Conservation (phyloP, 2,797 vertebrate genomes). For the Pseudomugil tenellus region DNA sequence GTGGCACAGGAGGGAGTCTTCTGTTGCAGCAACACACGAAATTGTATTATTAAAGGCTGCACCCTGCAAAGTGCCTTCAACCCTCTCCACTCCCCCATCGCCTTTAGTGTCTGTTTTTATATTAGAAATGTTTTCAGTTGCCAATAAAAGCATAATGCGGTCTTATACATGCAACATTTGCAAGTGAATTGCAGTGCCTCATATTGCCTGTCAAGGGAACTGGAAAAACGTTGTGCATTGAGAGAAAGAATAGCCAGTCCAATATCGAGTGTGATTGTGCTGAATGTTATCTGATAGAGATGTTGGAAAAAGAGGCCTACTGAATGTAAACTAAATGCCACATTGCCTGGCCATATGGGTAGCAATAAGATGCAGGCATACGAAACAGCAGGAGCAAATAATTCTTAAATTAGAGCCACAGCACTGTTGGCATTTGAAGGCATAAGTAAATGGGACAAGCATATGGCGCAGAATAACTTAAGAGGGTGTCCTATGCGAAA, state of each 20-base stretch:
- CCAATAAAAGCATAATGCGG: constrained; percentile 77
- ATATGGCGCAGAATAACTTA: constrained; percentile 73
- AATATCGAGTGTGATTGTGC: constrained; percentile 76
- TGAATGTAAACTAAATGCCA: constrained; percentile 72
- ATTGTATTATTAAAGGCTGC: constrained; percentile 73
- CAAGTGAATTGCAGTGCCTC: constrained; percentile 77
- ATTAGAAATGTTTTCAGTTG: constrained; percentile 77
- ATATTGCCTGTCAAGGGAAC: constrained; percentile 77
- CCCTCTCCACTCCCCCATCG: constrained; percentile 51
- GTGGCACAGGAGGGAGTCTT: constrained; percentile 65
- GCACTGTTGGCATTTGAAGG: constrained; percentile 58
- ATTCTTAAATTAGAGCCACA: constrained; percentile 76
- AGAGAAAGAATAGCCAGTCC: constrained; percentile 70
- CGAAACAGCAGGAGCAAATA: constrained; percentile 79
- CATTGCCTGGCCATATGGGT: constrained; percentile 70
- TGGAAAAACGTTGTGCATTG: constrained; percentile 70
- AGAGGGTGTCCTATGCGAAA: constrained; percentile 56
- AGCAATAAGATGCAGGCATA: constrained; percentile 69
- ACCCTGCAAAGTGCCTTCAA: constrained; percentile 46
- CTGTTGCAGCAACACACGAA: constrained; percentile 63
- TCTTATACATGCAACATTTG: constrained; percentile 75
- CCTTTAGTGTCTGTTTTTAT: constrained; percentile 64
- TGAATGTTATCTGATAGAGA: constrained; percentile 79
- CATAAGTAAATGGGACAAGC: constrained; percentile 69
- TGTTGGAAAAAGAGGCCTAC: constrained; percentile 64